phyloP scores from a whole-genome alignment of 2,797 vertebrate species.

The Crenichthys baileyi region DNA sequence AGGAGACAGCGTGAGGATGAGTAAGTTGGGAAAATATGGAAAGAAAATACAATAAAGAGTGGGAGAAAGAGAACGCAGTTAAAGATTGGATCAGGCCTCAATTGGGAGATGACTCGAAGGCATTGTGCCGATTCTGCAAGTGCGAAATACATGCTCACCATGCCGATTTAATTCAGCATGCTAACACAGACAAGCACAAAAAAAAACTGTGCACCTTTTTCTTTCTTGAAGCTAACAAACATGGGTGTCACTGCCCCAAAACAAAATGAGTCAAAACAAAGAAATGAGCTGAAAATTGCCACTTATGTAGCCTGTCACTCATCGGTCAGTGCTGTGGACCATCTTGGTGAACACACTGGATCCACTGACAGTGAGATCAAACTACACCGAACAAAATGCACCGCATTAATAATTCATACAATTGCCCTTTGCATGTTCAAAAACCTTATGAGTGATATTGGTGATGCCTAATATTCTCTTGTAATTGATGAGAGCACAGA shows the following conservation, averaged over 20 bases:
- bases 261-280: not conserved
- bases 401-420: slow-evolving; percentile 1
- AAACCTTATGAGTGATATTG: not conserved
- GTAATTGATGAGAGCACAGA: not conserved
- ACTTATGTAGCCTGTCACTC: slow-evolving; percentile 2
- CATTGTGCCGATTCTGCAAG: too few relatives aligned
- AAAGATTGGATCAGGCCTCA: too few relatives aligned
- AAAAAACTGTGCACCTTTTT: not conserved
- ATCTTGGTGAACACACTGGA: not conserved
- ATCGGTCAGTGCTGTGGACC: slow-evolving; percentile 6
- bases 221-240: not conserved
- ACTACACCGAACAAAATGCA: not conserved
- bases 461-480: not conserved
- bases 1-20: too few relatives aligned
- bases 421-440: not conserved
- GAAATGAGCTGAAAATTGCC: not conserved
- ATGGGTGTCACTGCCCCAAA: not conserved
- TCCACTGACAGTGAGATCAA: not conserved
- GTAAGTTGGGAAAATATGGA: too few relatives aligned
- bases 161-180: too few relatives aligned
- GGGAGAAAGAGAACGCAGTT: too few relatives aligned
- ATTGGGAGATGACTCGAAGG: too few relatives aligned
- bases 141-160: too few relatives aligned
- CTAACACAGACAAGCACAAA: not conserved
- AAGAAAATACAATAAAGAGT: too few relatives aligned